Conservation (phyloP, 2,888 invertebrate species). For the Dysmachus trigonus region DNA sequence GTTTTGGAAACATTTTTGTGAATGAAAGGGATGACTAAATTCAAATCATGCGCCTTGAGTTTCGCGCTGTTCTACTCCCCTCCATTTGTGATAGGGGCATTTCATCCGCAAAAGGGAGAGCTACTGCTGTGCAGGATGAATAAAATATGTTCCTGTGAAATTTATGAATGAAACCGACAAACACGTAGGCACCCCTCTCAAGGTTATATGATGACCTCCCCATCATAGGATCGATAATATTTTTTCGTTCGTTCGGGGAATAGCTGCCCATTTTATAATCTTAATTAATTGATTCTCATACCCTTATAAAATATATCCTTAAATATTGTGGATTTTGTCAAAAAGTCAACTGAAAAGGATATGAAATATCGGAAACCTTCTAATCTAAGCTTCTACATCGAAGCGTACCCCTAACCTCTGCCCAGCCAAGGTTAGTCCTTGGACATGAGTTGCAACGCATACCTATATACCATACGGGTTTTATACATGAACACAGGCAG, state of each 20-base stretch:
- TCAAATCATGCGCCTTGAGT: neutral
- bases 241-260: neutral
- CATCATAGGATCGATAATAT: neutral
- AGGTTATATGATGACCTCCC: neutral
- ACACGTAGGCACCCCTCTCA: neutral
- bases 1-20: neutral
- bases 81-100: neutral
- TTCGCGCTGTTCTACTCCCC: constrained; percentile 26
- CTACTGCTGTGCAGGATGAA: neutral
- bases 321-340: neutral
- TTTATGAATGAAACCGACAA: constrained; percentile 46
- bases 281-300: neutral
- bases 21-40: constrained; percentile 2
- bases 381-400: neutral
- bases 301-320: neutral
- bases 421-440: neutral
- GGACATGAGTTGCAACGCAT: neutral
- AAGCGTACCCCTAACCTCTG: neutral
- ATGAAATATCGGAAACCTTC: neutral
- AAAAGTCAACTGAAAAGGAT: neutral
- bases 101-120: neutral
- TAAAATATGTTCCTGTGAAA: constrained; percentile 20
- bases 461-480: neutral
- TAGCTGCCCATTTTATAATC: neutral
- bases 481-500: neutral